phyloP scores from a whole-genome alignment of 1,140 invertebrate genomes.

The Papilio aristodemus region DNA sequence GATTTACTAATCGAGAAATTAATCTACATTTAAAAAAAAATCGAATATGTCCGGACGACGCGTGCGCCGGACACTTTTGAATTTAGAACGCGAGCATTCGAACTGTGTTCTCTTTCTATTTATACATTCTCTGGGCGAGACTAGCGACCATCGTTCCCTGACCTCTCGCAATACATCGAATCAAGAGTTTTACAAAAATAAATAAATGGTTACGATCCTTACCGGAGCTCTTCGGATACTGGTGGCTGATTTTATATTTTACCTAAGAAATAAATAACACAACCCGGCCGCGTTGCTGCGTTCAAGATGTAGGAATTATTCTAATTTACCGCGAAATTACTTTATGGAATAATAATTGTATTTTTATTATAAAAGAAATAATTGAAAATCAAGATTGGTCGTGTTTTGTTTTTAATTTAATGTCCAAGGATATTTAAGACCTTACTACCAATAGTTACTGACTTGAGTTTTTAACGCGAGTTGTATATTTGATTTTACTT shows the following conservation, averaged over 20 bases:
- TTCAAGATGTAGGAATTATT: not conserved
- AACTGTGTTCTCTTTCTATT: slow-evolving; percentile 55
- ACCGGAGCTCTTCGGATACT: slow-evolving; percentile 2
- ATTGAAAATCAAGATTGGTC: not conserved
- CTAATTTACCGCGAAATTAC: not conserved
- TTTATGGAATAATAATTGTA: too few species aligned
- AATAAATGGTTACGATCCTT: not conserved
- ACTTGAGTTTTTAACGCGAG: too few species aligned
- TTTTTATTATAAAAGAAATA: too few species aligned
- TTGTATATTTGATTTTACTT: too few species aligned
- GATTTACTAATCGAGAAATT: slow-evolving; percentile 40
- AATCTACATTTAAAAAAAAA: slow-evolving; percentile 50
- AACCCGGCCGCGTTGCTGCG: not conserved
- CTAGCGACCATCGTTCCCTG: slow-evolving; percentile 40
- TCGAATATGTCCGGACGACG: slow-evolving; percentile 54
- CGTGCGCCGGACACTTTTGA: slow-evolving; percentile 57
- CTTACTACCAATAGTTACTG: too few species aligned
- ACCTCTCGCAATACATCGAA: slow-evolving; percentile 36
- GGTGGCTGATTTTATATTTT: slow-evolving; percentile 25
- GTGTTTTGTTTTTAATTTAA: too few species aligned
- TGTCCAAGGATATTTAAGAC: too few species aligned
- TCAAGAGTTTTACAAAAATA: not conserved
- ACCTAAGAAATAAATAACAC: slow-evolving; percentile 12
- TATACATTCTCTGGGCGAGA: slow-evolving; percentile 63
- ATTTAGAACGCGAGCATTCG: slow-evolving; percentile 58